Evolutionary conservation across 2,888 invertebrate species (phyloP), one percentile per base, ranked within the genome.

Genomic region (Eupithecia abbreviata): DNA sequence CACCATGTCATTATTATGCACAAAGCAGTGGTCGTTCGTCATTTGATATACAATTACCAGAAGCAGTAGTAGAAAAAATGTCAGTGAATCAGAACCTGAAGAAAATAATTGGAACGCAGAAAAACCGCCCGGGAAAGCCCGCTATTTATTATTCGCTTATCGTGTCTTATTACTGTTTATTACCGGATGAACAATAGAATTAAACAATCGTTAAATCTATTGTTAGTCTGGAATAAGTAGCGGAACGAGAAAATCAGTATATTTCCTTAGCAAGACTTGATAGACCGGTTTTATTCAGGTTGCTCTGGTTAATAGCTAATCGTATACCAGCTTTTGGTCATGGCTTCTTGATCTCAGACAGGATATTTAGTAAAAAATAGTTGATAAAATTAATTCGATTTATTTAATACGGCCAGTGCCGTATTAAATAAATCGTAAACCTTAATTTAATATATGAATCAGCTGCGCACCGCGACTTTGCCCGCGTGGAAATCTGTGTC

Each of bases 101-200:
- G 62, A 75, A 80, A 80, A 62, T 62, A 62, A 62, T 83, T 84
- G 78, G 76, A 78, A 73, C 75, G 81, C 81, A 62, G 71, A 76
- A 74, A 80, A 80, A 78, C 80, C 79, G 15, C 15, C 81, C 86
- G 91, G 93, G 92, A 90, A 93, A 92, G 87, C 88, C 92, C 92
- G 80, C 79, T 79, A 80, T 91, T 93, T 93, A 87, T 82, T 87
- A 93, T 93, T 92, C 93, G 83, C 82, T 71, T 79, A 79, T 79
- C 83, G 90, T 89, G 79, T 13, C 12, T 13, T 71, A 55, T 13
- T 58, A 43, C 71, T 66, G 3, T 66, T 10, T 10, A 58, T n/a
- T 42, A 55, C 55, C 55, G n/a, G 71, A 51, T 51, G 13, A 55
- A 42, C 51, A 18, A 42, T 41, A 71, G 71, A 51, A 42, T 66